phyloP scores from a whole-genome alignment of 2,888 invertebrate species.

The Anoncus sp. region DNA sequence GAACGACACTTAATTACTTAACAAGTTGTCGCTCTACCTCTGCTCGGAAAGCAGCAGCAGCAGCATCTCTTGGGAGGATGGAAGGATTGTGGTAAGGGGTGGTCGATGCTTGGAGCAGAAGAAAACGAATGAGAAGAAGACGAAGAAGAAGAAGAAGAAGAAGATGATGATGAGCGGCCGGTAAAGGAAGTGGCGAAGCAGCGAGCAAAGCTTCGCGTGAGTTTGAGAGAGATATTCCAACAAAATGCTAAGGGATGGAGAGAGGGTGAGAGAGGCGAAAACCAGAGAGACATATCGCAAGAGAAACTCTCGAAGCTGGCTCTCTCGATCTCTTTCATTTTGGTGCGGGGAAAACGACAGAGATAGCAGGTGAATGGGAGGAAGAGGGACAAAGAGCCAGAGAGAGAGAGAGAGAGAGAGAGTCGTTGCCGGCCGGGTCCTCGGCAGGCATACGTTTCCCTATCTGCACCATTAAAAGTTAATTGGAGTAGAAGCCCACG shows the following conservation, averaged over 20 bases:
- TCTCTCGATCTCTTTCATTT: slow-evolving; percentile 20
- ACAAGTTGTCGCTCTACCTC: slow-evolving; percentile 76
- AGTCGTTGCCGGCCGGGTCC: slow-evolving; percentile 63
- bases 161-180: slow-evolving; percentile 49
- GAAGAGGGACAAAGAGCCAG: not conserved
- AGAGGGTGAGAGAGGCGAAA: slow-evolving; percentile 39
- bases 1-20: slow-evolving; percentile 80
- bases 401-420: slow-evolving; percentile 31
- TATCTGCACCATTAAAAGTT: slow-evolving; percentile 79
- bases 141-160: slow-evolving; percentile 56
- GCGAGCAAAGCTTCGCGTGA: slow-evolving; percentile 50
- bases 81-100: slow-evolving; percentile 23
- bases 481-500: slow-evolving; percentile 78
- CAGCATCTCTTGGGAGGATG: slow-evolving; percentile 65
- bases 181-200: slow-evolving; percentile 25
- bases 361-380: slow-evolving; percentile 22
- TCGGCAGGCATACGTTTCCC: slow-evolving; percentile 77
- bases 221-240: slow-evolving; percentile 52
- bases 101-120: slow-evolving; percentile 53
- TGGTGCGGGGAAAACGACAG: slow-evolving; percentile 23
- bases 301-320: slow-evolving; percentile 37
- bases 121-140: slow-evolving; percentile 55
- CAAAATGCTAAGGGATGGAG: slow-evolving; percentile 44
- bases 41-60: slow-evolving; percentile 62
- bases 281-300: slow-evolving; percentile 49